Evolutionary conservation across 2,113 vertebrate species (phyloP).

Genomic region (Microtus oregoni): DNA sequence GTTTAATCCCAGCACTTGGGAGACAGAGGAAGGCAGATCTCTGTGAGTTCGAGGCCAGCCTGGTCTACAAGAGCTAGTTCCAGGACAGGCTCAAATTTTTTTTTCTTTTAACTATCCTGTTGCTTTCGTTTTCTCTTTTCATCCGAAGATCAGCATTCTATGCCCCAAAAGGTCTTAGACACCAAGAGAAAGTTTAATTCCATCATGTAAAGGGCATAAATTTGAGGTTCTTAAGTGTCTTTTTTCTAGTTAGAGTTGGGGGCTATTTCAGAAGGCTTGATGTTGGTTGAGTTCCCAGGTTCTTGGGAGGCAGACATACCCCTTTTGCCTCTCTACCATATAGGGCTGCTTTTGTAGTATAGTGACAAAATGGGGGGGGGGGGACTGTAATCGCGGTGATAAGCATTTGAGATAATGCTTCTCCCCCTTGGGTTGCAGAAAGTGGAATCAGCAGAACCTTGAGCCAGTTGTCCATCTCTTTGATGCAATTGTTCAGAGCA

Average conservation of each 20-base stretch:
- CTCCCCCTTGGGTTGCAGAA: neutral
- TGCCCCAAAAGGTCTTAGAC: neutral
- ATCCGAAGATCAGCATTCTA: too few relatives aligned
- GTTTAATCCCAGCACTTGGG: too few relatives aligned
- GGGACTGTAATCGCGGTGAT: neutral
- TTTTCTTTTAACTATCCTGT: too few relatives aligned
- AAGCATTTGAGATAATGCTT: neutral
- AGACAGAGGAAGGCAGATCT: too few relatives aligned
- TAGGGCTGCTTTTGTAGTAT: neutral
- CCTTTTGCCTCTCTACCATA: neutral
- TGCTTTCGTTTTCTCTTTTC: neutral
- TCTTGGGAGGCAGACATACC: neutral
- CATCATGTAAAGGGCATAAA: neutral
- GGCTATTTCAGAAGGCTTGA: neutral
- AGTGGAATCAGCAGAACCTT: neutral
- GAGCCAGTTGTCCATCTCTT: slow-evolving; percentile 5
- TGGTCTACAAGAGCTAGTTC: too few relatives aligned
- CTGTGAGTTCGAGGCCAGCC: too few relatives aligned
- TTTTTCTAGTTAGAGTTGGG: neutral
- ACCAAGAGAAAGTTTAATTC: neutral
- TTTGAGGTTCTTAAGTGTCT: neutral
- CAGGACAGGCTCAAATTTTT: too few relatives aligned
- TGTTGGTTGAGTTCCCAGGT: neutral
- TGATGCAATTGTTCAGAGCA: neutral
- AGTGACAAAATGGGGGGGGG: neutral